Evolutionary conservation across 2,113 vertebrate species (phyloP).

Genomic region (Sinocyclocheilus rhinocerous): DNA sequence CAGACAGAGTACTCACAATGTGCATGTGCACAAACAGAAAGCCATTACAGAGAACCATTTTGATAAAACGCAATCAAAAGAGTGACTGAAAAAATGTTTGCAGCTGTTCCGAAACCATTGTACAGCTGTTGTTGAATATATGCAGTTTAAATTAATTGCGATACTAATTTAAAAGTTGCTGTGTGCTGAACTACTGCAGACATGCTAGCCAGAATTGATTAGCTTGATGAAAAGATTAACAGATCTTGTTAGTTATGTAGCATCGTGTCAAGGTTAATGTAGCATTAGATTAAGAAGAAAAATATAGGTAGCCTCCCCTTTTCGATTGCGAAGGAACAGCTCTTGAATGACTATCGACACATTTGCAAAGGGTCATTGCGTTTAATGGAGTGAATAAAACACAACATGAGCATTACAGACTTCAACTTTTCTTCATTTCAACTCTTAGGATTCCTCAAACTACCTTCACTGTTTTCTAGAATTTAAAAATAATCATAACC

Average conservation of each 20-base stretch:
- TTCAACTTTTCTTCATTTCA: not conserved
- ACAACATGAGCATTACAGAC: not conserved
- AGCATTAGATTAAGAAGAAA: conserved; percentile 14
- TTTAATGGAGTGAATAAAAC: not conserved
- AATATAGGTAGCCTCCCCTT: not conserved
- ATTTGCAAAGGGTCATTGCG: not conserved
- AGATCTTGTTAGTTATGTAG: not conserved
- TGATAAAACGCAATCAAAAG: conserved; percentile 27
- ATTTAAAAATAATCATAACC: not conserved
- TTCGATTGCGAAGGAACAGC: not conserved
- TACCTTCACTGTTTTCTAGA: not conserved
- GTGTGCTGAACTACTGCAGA: conserved; percentile 20
- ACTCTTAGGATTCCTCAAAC: not conserved
- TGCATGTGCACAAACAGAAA: not conserved
- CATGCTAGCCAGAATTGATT: conserved; percentile 5
- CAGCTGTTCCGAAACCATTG: conserved; percentile 23
- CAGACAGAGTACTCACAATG: not conserved
- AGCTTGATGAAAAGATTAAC: conserved; percentile 36
- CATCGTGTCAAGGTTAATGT: conserved; percentile 17
- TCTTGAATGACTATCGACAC: not conserved
- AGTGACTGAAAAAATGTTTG: conserved; percentile 6
- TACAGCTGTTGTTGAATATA: conserved; percentile 22
- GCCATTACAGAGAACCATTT: conserved; percentile 19
- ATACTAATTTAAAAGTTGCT: conserved; percentile 23
- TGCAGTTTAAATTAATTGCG: conserved; percentile 29